Conservation (phyloP, 2,888 invertebrate species). For the Euclidia mi region DNA sequence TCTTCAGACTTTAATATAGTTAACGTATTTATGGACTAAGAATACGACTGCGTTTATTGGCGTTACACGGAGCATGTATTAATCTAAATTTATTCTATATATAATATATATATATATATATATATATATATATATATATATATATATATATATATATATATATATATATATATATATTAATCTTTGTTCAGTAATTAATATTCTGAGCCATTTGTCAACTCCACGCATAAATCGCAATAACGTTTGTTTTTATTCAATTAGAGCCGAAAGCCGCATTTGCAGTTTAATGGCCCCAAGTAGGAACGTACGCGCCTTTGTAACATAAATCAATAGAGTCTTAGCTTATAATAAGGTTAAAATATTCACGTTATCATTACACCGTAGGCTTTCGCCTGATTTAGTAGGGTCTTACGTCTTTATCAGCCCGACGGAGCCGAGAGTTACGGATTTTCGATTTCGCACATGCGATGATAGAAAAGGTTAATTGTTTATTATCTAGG, state of each 20-base stretch:
- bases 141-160: too few species aligned
- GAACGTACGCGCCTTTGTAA: slow-evolving; percentile 43
- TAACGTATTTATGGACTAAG: slow-evolving; percentile 28
- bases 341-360: slow-evolving; percentile 29
- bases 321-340: slow-evolving; percentile 42
- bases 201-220: slow-evolving; percentile 33
- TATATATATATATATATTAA: too few species aligned
- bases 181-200: slow-evolving; percentile 28
- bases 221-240: slow-evolving; percentile 39
- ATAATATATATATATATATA: too few species aligned
- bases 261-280: slow-evolving; percentile 74
- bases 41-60: neutral
- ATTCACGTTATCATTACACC: slow-evolving; percentile 37
- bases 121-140: too few species aligned
- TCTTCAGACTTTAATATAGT: slow-evolving; percentile 29
- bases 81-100: slow-evolving; percentile 27
- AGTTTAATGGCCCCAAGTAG: slow-evolving; percentile 68
- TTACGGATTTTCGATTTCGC: slow-evolving; percentile 34
- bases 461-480: slow-evolving; percentile 41
- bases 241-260: slow-evolving; percentile 82
- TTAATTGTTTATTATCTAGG: slow-evolving; percentile 49
- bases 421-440: slow-evolving; percentile 19
- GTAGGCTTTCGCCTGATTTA: slow-evolving; percentile 37
- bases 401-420: slow-evolving; percentile 43
- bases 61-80: slow-evolving; percentile 15